Base-by-base conservation (phyloP, 2,797 vertebrate species). In the Kryptolebias ocellatus region DNA sequence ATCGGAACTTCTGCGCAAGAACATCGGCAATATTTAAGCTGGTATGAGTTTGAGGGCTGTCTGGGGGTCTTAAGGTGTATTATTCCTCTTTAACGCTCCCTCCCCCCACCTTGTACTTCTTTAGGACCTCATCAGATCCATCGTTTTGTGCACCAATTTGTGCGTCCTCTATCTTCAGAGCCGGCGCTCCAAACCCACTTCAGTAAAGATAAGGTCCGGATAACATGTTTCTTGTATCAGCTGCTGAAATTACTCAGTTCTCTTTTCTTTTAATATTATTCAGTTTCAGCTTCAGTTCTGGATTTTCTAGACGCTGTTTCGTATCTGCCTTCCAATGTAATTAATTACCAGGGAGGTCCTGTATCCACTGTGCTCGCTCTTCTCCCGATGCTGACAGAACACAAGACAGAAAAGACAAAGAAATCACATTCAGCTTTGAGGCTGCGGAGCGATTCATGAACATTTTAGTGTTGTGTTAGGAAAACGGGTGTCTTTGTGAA, bases 181-280 rank as follows among this genome's bases (percentile, higher is more conserved):
- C 17, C 0, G 51, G 50, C 8, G 54, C 69, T 71, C 60, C 64
- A 64, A 74, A 84, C 71, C 68, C 79, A 66, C 71, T 81, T 86
- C 62, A 52, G 64, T 71, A 52, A 52, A 84, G 88, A 92, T 90
- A 88, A 87, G 68, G 46, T 24, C 53, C 1, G 77, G 72, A 84
- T 79, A 78, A 87, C 87, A 70, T 1, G 44, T 88, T 85, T 85
- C 62, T 79, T 60, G 60, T 88, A 84, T 90, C 87, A 86, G 70
- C 79, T 81, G 66, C 73, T 78, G 79, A 69, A 90, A 90, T 90
- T 85, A 83, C 80, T 53, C 17, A 44, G 58, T 60, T n/a, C 16
- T 60, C 16, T 46, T 24, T 46, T 4, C 71, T 77, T 24, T 61
- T 58, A 24, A 24, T 24, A 24, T 73, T 42, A 47, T 84, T 86